Percentiles rank a stretch among this genome's conserved stretches.
Evolutionary conservation across 1,140 invertebrate species (phyloP).

Genomic region (Pseudomyrmex cubaensis): DNA sequence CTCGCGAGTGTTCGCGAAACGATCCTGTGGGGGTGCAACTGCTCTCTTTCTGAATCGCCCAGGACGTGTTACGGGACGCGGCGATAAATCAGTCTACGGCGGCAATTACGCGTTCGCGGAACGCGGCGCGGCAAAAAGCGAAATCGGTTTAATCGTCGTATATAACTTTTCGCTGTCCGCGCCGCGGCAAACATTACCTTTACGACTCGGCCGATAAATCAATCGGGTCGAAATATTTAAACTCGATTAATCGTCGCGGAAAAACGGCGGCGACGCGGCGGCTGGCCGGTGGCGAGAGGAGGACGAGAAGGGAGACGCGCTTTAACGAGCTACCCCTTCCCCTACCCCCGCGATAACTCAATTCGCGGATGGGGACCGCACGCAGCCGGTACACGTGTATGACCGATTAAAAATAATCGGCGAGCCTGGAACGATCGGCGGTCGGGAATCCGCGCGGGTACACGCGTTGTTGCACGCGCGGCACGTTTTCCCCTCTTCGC

Average conservation of each 20-base stretch:
- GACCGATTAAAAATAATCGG: slow-evolving; percentile 70
- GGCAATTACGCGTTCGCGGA: slow-evolving; percentile 42
- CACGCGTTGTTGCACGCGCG: slow-evolving; percentile 36
- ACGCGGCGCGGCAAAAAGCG: slow-evolving; percentile 25
- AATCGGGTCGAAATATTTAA: slow-evolving; percentile 68
- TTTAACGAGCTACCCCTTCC: slow-evolving; percentile 51
- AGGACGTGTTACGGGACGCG: neutral
- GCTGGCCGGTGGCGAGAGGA: neutral
- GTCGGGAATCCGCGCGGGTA: slow-evolving; percentile 35
- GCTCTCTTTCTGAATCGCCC: neutral
- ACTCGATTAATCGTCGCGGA: slow-evolving; percentile 69
- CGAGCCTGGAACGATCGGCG: slow-evolving; percentile 53
- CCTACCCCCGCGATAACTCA: slow-evolving; percentile 58
- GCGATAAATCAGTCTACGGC: slow-evolving; percentile 59
- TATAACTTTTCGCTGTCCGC: slow-evolving; percentile 58
- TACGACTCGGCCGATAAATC: slow-evolving; percentile 56
- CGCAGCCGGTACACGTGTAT: slow-evolving; percentile 54
- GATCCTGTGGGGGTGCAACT: neutral
- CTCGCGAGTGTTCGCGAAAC: neutral
- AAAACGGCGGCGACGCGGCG: slow-evolving; percentile 56
- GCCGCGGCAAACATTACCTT: slow-evolving; percentile 59
- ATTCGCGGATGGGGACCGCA: slow-evolving; percentile 12
- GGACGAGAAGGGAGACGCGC: slow-evolving; percentile 7
- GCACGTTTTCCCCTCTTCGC: slow-evolving; percentile 4
- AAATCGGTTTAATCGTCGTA: slow-evolving; percentile 57